Percentiles rank a stretch among this genome's conserved stretches.
Conservation (phyloP, 37 sponge, comb jelly and placozoan species). For the Theonella swinhoei region DNA sequence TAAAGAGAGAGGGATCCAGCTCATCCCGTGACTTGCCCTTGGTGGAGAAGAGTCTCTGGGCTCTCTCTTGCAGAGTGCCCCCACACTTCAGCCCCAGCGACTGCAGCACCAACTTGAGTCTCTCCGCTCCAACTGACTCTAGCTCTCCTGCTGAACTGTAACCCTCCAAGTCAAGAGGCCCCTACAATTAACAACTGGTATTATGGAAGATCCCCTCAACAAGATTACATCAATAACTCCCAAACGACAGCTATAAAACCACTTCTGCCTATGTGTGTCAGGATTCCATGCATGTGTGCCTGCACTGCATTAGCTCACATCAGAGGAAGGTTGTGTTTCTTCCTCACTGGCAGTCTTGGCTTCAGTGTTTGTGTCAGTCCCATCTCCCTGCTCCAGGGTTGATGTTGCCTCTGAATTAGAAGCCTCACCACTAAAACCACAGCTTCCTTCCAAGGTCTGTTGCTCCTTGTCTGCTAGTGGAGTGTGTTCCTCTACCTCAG, state of each 20-base stretch:
- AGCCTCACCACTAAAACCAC: too few species aligned
- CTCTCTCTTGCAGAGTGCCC: slow-evolving; percentile 81
- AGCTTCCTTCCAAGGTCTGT: not conserved
- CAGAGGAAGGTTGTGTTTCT: too few species aligned
- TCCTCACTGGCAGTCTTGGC: too few species aligned
- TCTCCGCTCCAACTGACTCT: slow-evolving; percentile 62
- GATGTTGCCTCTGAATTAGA: too few species aligned
- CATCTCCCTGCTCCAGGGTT: too few species aligned
- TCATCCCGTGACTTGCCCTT: slow-evolving; percentile 64
- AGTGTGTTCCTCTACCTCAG: not conserved
- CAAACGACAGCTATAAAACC: too few species aligned
- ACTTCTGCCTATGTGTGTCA: too few species aligned
- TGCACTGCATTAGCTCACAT: too few species aligned
- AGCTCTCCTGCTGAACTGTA: slow-evolving; percentile 61
- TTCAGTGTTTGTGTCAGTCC: too few species aligned
- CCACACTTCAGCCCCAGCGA: slow-evolving; percentile 93
- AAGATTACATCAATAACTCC: too few species aligned
- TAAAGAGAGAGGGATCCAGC: slow-evolving; percentile 71
- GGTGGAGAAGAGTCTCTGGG: slow-evolving; percentile 76
- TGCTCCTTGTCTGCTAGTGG: not conserved
- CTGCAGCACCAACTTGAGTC: slow-evolving; percentile 63
- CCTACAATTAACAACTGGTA: not conserved
- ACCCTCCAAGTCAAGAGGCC: slow-evolving; percentile 34
- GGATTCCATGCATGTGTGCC: too few species aligned
- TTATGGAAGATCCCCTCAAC: too few species aligned